Evolutionary conservation across 2,888 invertebrate genomes (phyloP), one percentile per base, ranked within the genome.

Genomic region (Auanema sp.): DNA sequence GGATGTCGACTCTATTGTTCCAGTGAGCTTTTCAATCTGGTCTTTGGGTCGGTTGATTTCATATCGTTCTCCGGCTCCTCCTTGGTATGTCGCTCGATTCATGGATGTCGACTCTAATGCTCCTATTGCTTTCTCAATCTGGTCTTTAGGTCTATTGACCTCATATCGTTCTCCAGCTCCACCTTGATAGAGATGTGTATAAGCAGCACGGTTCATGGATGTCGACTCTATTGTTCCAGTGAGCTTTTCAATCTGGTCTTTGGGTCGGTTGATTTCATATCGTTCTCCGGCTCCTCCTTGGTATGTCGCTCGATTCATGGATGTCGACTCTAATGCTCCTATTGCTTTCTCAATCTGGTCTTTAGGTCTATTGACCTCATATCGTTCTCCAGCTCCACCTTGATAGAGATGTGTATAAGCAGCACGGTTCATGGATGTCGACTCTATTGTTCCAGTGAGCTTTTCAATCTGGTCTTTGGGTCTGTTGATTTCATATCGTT

Each of bases 391-490:
- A 47, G n/a, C 25, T 14, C 52, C 52, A 14, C 52, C 52, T 23
- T 52, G 52, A 10, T 23, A 52, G 24, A 52, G 23, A 23, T 16
- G 10, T 52, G 24, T 11, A 23, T 25, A 16, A 18, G 24, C 16
- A 23, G 21, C 25, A 25, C 52, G 24, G 33, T 54, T 54, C 54
- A 25, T 1, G 33, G 54, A 41, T 1, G 54, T 54, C 2, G 18
- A 18, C 33, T 53, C 33, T n/a, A 53, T 2, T 10, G 21, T 25
- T 6, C 40, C 53, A 16, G 33, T 53, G 1, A 24, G 40, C 33
- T 33, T 53, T 10, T 53, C 53, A 8, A 16, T 21, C 53, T 53
- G 53, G n/a, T 53, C 53, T 16, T 53, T 18, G 12, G 53, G 53
- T 23, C 40, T 18, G 12, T 12, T 23, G 3, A 23, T 40, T 53